phyloP scores from a whole-genome alignment of 2,888 invertebrate genomes.

The Taphrorychus bicolor region DNA sequence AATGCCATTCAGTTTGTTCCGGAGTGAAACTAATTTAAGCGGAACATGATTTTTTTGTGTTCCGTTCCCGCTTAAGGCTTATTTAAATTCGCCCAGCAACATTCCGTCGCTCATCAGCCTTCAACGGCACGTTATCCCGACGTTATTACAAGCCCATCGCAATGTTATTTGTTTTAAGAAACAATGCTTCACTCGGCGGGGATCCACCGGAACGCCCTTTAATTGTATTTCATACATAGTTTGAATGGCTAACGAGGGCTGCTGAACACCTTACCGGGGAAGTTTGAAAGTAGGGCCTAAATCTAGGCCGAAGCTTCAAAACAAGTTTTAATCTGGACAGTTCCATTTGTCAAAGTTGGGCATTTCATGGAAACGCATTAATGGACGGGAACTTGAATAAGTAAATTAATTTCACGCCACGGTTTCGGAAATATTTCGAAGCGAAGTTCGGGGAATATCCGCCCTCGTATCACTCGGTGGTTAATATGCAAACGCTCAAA shows the following conservation, averaged over 20 bases:
- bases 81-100: constrained; percentile 33
- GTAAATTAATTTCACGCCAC: constrained; percentile 1
- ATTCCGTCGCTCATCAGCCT: constrained; percentile 17
- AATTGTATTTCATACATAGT: constrained; percentile 33
- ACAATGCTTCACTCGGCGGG: constrained; percentile 31
- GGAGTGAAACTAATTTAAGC: constrained; percentile 3
- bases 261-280: constrained; percentile 14
- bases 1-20: background rate
- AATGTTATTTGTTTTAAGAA: constrained; percentile 39
- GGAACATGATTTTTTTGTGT: constrained; percentile 5
- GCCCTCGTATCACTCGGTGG: constrained; percentile 11
- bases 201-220: constrained; percentile 25
- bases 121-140: constrained; percentile 25
- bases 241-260: constrained; percentile 21
- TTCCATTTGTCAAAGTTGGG: background rate
- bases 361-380: background rate
- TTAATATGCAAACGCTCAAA: constrained; percentile 19
- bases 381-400: background rate
- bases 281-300: background rate
- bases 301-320: background rate
- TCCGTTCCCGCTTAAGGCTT: constrained; percentile 11
- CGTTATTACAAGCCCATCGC: constrained; percentile 36
- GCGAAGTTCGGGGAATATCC: background rate
- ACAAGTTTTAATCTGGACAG: background rate
- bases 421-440: constrained; percentile 1